A percentile compares a stretch with the other conserved stretches of the same genome.
Conservation (phyloP, 2,113 vertebrate species). For the Paralichthys olivaceus region DNA sequence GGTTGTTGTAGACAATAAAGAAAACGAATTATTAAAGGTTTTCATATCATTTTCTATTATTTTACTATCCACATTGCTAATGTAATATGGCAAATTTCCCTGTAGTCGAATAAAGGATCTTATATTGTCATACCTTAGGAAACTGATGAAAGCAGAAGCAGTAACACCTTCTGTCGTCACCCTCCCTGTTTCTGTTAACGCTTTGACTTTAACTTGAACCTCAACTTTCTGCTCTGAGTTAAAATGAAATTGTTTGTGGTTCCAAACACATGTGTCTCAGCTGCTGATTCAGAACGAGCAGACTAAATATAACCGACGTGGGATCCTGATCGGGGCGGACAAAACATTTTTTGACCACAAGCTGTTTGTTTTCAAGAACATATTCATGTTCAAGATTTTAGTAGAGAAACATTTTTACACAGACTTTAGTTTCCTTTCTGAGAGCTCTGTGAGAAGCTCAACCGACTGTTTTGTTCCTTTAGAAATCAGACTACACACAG, state of each 20-base stretch:
- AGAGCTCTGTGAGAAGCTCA: not conserved
- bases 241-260: not conserved
- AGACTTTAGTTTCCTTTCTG: not conserved
- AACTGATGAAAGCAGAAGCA: no score
- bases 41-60: no score
- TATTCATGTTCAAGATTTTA: not conserved
- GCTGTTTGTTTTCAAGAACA: not conserved
- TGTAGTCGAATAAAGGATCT: no score
- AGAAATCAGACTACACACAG: no score
- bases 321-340: not conserved
- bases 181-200: not conserved
- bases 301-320: constrained; percentile 1
- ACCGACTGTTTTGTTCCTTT: no score
- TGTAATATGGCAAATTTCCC: no score
- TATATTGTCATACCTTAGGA: no score
- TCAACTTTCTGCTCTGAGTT: not conserved
- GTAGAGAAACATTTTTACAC: not conserved
- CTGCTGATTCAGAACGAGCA: not conserved
- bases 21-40: no score
- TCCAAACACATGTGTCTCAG: no score
- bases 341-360: not conserved
- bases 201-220: not conserved
- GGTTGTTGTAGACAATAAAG: no score
- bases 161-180: not conserved
- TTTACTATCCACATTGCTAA: no score